These are phyloP conservation scores for Cerastoderma edule DNA, from an alignment of 2,888 invertebrate genomes.

Conservation along the genomic window DNA sequence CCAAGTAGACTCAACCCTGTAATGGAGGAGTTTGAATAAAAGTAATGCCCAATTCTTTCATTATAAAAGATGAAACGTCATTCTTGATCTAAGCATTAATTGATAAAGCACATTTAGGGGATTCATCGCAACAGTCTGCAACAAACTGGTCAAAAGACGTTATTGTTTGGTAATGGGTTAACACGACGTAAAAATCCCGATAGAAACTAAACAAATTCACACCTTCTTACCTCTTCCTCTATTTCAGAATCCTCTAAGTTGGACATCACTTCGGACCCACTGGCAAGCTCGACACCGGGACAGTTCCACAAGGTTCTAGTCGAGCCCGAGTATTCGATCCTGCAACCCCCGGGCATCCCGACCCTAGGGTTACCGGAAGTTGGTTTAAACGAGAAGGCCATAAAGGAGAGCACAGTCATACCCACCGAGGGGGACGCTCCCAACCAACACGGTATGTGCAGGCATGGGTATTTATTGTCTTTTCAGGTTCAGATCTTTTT, in stretches of 20 bases:
- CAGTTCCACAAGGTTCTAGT: slow-evolving; percentile 56
- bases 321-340: slow-evolving; percentile 46
- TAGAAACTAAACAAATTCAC: background rate
- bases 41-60: no score
- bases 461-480: background rate
- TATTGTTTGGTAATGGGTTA: background rate
- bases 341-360: slow-evolving; percentile 11
- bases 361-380: background rate
- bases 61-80: background rate
- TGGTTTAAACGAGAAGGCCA: background rate
- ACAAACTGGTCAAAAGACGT: no score
- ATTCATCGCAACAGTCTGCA: background rate
- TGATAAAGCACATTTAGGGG: background rate
- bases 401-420: background rate
- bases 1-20: no score
- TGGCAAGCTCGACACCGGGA: slow-evolving; percentile 34
- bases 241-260: slow-evolving; percentile 29
- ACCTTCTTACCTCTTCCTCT: background rate
- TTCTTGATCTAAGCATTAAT: background rate
- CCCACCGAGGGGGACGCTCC: background rate
- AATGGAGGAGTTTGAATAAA: no score
- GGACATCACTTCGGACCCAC: slow-evolving; percentile 24
- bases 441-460: background rate
- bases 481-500: background rate
- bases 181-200: background rate